Evolutionary conservation across 2,113 vertebrate species (phyloP).

Genomic region (Urocitellus parryii): DNA sequence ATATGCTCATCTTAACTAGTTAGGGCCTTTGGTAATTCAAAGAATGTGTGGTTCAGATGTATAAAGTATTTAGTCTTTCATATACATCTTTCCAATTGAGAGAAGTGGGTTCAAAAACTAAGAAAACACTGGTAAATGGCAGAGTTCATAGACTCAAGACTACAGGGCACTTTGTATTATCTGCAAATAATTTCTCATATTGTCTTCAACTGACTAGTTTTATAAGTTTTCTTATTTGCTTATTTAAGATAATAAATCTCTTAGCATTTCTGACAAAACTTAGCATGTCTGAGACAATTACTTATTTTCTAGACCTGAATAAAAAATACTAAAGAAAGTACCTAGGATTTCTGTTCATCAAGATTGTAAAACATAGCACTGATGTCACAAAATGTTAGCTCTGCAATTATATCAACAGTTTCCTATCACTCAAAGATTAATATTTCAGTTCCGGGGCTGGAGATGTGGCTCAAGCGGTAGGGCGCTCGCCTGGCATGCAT

Average conservation of each 20-base stretch:
- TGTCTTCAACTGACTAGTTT: slow-evolving; percentile 23
- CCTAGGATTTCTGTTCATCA: neutral
- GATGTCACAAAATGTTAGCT: slow-evolving; percentile 30
- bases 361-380: slow-evolving; percentile 1
- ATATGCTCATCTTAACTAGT: neutral
- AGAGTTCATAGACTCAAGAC: neutral
- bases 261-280: slow-evolving; percentile 46
- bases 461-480: no score
- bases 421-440: neutral
- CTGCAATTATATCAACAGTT: neutral
- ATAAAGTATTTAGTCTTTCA: slow-evolving; percentile 42
- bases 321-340: slow-evolving; percentile 46
- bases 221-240: slow-evolving; percentile 15
- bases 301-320: slow-evolving; percentile 17
- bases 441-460: slow-evolving; percentile 7
- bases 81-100: slow-evolving; percentile 26
- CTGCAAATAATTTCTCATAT: slow-evolving; percentile 51
- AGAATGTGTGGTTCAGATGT: neutral
- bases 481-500: no score
- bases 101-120: slow-evolving; percentile 32
- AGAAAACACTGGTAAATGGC: neutral
- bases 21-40: slow-evolving; percentile 14
- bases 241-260: slow-evolving; percentile 25
- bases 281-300: neutral
- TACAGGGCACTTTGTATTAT: neutral